Evolutionary conservation across 2,113 vertebrate genomes (phyloP).

Genomic region (Dicaeum eximium): DNA sequence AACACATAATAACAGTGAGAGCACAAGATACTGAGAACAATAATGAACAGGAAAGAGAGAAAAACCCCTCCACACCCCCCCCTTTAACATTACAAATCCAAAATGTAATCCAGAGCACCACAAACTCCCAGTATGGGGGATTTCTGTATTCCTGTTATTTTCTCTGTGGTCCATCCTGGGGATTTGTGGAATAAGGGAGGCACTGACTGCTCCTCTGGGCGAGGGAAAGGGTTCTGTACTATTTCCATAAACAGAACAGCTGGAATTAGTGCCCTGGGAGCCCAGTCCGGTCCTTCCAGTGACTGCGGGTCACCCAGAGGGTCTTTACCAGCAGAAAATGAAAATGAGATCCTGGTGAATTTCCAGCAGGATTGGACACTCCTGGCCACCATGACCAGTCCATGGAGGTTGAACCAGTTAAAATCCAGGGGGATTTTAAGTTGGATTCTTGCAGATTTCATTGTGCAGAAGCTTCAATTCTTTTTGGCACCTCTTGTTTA

Average conservation of each 20-base stretch:
- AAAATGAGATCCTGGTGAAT: neutral
- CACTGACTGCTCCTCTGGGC: constrained; percentile 37
- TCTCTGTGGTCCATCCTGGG: too few species aligned
- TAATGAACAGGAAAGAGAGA: too few species aligned
- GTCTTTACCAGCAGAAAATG: neutral
- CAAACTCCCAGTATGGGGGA: too few species aligned
- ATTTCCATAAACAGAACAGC: neutral
- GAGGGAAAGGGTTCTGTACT: neutral
- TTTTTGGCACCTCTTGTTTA: constrained; percentile 92
- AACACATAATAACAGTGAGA: too few species aligned
- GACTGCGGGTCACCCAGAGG: neutral
- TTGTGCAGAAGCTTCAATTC: constrained; percentile 84
- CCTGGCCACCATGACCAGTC: constrained; percentile 38
- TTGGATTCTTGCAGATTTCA: constrained; percentile 89
- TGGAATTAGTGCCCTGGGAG: neutral
- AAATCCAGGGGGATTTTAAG: constrained; percentile 53
- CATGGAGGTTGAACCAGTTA: constrained; percentile 67
- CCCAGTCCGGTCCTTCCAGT: neutral
- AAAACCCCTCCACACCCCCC: too few species aligned
- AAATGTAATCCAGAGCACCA: too few species aligned
- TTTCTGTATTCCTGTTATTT: too few species aligned
- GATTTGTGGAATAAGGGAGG: too few species aligned
- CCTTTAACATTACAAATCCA: too few species aligned
- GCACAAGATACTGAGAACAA: too few species aligned
- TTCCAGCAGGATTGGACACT: neutral